Conservation (phyloP, 2,888 invertebrate genomes). For the Spatulosminthurus flaviceps region DNA sequence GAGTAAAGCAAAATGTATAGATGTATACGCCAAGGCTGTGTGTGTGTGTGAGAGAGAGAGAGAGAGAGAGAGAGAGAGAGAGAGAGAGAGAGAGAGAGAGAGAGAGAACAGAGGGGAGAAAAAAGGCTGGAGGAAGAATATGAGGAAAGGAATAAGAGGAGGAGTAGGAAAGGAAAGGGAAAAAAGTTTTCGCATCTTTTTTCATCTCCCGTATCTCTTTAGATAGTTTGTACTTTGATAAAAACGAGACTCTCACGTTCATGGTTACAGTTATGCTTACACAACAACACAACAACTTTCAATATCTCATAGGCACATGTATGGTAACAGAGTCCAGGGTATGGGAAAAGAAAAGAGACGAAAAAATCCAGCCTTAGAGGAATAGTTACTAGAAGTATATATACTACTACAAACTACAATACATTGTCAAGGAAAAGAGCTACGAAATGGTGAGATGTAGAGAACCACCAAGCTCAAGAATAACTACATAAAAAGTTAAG, state of each 20-base stretch:
- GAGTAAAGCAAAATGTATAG: constrained; percentile 14
- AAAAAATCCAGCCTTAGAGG: no score
- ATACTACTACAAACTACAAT: not conserved
- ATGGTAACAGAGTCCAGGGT: not conserved
- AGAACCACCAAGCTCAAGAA: not conserved
- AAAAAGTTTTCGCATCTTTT: constrained; percentile 30
- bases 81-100: no score
- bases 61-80: no score
- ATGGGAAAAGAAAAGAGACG: not conserved
- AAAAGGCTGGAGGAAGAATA: not conserved
- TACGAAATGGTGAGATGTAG: not conserved
- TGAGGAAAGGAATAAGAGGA: not conserved
- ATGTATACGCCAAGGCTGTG: no score
- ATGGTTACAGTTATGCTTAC: constrained; percentile 11
- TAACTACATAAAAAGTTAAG: constrained; percentile 14
- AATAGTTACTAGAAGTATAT: no score
- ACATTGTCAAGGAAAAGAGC: no score
- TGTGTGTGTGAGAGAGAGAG: no score
- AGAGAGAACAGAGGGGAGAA: not conserved
- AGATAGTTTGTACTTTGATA: constrained; percentile 33
- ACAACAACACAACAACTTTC: not conserved
- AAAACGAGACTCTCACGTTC: constrained; percentile 32
- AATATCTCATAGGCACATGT: not conserved
- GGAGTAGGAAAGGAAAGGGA: not conserved
- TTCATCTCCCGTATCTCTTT: constrained; percentile 16